Conservation (phyloP, 64 coral and sea anemone genomes). For the Montipora capricornis region DNA sequence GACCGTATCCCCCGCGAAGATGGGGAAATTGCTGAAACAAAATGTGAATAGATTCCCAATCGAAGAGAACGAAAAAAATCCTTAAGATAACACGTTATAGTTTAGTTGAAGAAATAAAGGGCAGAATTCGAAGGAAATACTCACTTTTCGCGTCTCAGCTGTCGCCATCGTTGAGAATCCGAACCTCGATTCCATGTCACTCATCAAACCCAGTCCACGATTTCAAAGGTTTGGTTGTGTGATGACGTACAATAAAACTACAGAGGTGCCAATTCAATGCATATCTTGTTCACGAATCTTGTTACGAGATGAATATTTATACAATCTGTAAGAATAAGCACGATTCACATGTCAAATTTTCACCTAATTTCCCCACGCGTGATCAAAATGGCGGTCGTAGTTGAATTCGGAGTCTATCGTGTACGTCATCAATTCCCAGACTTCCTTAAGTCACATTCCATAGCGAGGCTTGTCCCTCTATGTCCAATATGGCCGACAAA, state of each 20-base stretch:
- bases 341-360: not conserved
- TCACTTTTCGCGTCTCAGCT: slow-evolving; percentile 99
- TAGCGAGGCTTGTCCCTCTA: slow-evolving; percentile 27
- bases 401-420: not conserved
- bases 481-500: slow-evolving; percentile 24
- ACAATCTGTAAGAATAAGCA: not conserved
- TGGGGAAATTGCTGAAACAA: slow-evolving; percentile 1
- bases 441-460: slow-evolving; percentile 12
- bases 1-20: not conserved
- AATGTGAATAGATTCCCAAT: slow-evolving; percentile 36
- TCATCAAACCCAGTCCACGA: slow-evolving; percentile 34
- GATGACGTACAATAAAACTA: slow-evolving; percentile 30
- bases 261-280: not conserved
- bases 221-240: slow-evolving; percentile 13
- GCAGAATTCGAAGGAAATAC: slow-evolving; percentile 94
- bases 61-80: slow-evolving; percentile 12
- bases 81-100: slow-evolving; percentile 54
- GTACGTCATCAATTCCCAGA: slow-evolving; percentile 22
- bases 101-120: slow-evolving; percentile 70
- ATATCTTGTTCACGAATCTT: not conserved
- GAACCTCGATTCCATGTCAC: slow-evolving; percentile 80
- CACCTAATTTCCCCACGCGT: not conserved
- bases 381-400: slow-evolving; percentile 1
- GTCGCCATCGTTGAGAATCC: slow-evolving; percentile 98
- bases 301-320: not conserved